A percentile compares a stretch with the other conserved stretches of the same genome.
phyloP scores from a whole-genome alignment of 2,888 invertebrate species.

The Pilophorus perplexus region DNA sequence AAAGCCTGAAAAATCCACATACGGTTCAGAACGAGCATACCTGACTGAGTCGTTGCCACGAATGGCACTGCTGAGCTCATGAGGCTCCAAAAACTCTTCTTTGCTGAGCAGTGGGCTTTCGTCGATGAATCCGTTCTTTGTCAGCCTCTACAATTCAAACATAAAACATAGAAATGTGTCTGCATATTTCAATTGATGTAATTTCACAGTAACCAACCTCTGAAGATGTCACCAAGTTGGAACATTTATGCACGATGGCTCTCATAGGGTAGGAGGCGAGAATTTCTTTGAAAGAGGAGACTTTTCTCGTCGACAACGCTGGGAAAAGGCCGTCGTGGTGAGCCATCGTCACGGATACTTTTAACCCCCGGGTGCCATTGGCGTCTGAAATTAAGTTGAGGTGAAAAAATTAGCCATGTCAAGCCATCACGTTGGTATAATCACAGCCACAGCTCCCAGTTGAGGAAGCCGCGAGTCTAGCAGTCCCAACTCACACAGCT shows the following conservation, averaged over 20 bases:
- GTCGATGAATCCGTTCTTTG: conserved; percentile 24
- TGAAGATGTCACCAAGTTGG: conserved; percentile 36
- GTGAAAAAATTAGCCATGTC: no score
- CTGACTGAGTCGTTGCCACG: conserved; percentile 35
- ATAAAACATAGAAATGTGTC: no score
- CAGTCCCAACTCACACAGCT: no score
- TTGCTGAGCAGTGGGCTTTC: background rate
- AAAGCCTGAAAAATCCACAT: no score
- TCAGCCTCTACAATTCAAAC: conserved; percentile 4
- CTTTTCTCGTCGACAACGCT: conserved; percentile 35
- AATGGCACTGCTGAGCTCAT: conserved; percentile 1
- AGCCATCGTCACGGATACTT: conserved; percentile 32
- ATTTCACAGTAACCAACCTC: conserved; percentile 39
- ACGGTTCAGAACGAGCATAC: no score
- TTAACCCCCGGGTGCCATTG: conserved; percentile 31
- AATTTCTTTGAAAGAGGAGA: conserved; percentile 28
- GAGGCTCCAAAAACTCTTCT: conserved; percentile 25
- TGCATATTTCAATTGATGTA: no score
- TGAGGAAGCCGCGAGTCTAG: no score
- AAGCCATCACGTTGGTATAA: no score
- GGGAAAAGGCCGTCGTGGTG: conserved; percentile 43
- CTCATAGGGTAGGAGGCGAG: conserved; percentile 31
- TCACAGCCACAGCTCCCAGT: no score
- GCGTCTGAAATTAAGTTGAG: no score
- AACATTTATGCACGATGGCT: conserved; percentile 40